Percentiles rank a stretch among this genome's conserved stretches.
phyloP scores from a whole-genome alignment of 2,797 vertebrate genomes.

The Coilia nasus region DNA sequence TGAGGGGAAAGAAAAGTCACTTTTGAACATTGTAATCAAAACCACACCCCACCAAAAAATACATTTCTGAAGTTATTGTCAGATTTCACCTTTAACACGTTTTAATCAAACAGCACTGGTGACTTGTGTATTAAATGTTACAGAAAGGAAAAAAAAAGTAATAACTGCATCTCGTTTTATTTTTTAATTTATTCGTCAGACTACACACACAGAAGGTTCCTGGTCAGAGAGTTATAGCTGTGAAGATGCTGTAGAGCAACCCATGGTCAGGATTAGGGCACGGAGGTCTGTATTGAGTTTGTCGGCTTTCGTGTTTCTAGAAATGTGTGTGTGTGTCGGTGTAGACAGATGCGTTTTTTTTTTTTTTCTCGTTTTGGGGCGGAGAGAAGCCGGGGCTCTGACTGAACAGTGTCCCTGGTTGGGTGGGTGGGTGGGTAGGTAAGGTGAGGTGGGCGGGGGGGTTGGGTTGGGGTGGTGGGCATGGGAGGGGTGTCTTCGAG shows the following conservation, averaged over 20 bases:
- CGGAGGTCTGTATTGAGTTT: constrained; percentile 1
- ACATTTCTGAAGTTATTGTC: constrained; percentile 56
- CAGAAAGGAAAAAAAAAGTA: constrained; percentile 57
- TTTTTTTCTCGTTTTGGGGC: constrained; percentile 32
- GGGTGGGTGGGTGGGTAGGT: constrained; percentile 30
- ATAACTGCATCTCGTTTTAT: constrained; percentile 51
- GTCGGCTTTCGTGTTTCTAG: constrained; percentile 30
- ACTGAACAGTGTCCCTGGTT: constrained; percentile 61
- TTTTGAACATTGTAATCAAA: constrained; percentile 59
- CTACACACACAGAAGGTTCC: constrained; percentile 64
- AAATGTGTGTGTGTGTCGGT: constrained; percentile 54
- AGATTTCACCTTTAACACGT: constrained; percentile 56
- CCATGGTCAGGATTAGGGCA: constrained; percentile 55
- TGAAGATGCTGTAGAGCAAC: constrained; percentile 59
- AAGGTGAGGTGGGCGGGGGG: constrained; percentile 42
- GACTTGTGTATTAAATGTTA: constrained; percentile 63
- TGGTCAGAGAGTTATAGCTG: constrained; percentile 65
- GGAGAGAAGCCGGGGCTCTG: constrained; percentile 43
- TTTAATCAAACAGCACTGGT: constrained; percentile 46
- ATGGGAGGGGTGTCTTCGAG: neutral
- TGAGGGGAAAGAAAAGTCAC: constrained; percentile 65
- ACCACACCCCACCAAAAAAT: constrained; percentile 51
- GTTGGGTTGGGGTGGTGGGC: neutral
- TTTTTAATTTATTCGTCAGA: constrained; percentile 56
- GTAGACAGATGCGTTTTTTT: constrained; percentile 44